Percentiles rank a stretch among this genome's conserved stretches.
Evolutionary conservation across 2,113 vertebrate genomes (phyloP).

Genomic region (Aleadryas rufinucha): DNA sequence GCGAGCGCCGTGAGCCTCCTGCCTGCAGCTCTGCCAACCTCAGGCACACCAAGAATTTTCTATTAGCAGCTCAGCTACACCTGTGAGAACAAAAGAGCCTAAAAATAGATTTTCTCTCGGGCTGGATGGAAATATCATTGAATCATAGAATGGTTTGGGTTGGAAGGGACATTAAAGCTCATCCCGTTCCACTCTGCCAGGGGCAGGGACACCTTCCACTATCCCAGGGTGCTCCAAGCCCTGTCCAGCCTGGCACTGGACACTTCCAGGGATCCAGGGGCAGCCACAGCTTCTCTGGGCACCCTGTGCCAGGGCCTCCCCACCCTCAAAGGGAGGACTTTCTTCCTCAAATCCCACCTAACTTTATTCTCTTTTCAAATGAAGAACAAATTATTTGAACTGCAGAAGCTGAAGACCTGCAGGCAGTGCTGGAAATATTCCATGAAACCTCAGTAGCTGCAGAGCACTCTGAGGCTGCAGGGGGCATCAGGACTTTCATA

Average conservation of each 20-base stretch:
- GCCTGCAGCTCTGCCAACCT: neutral
- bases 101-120: neutral
- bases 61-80: neutral
- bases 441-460: neutral
- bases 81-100: neutral
- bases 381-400: neutral
- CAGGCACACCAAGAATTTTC: neutral
- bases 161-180: neutral
- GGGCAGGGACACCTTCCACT: neutral
- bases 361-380: neutral
- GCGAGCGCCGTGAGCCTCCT: rapidly evolving
- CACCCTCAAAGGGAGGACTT: neutral
- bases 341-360: neutral
- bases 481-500: neutral
- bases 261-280: neutral
- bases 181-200: rapidly evolving
- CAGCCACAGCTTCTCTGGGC: neutral
- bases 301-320: rapidly evolving
- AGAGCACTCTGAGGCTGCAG: neutral
- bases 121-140: neutral
- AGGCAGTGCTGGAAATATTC: neutral
- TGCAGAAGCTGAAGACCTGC: neutral
- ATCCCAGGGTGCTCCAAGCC: rapidly evolving
- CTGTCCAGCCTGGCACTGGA: rapidly evolving
- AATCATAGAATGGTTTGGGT: neutral